Evolutionary conservation across 2,113 vertebrate genomes (phyloP).

Genomic region (Silurus glanis): DNA sequence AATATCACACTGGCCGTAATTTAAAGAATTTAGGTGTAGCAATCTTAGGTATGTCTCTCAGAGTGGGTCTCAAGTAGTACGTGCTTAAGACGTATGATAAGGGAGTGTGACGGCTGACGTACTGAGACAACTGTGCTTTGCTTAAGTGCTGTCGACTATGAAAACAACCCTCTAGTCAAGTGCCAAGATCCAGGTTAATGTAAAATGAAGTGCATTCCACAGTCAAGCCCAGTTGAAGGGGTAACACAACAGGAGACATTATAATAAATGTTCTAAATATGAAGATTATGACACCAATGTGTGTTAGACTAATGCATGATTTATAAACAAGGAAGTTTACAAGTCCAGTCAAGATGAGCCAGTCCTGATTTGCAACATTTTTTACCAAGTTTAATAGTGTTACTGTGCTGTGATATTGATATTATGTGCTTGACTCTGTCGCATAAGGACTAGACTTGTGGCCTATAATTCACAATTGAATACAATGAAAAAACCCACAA

Average conservation of each 20-base stretch:
- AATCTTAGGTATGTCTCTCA: neutral
- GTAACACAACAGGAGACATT: neutral
- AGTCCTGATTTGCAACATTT: neutral
- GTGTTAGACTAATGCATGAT: neutral
- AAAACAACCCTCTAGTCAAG: constrained; percentile 28
- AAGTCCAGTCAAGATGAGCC: neutral
- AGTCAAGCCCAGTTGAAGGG: neutral
- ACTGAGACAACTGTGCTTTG: neutral
- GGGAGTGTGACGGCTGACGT: constrained; percentile 17
- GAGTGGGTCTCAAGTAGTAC: neutral
- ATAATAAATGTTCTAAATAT: neutral
- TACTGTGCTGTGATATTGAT: neutral
- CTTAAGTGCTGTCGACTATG: constrained; percentile 12
- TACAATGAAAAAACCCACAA: neutral
- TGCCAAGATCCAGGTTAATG: constrained; percentile 32
- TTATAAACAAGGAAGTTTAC: neutral
- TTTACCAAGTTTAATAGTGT: neutral
- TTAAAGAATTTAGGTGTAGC: neutral
- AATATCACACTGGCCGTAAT: neutral
- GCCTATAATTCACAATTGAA: neutral
- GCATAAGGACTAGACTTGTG: neutral
- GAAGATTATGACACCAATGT: neutral
- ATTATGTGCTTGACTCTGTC: neutral
- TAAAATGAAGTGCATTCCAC: constrained; percentile 26
- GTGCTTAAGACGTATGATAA: constrained; percentile 13